Evolutionary conservation across 2,888 invertebrate genomes (phyloP).

Genomic region (Drosophila conformis): DNA sequence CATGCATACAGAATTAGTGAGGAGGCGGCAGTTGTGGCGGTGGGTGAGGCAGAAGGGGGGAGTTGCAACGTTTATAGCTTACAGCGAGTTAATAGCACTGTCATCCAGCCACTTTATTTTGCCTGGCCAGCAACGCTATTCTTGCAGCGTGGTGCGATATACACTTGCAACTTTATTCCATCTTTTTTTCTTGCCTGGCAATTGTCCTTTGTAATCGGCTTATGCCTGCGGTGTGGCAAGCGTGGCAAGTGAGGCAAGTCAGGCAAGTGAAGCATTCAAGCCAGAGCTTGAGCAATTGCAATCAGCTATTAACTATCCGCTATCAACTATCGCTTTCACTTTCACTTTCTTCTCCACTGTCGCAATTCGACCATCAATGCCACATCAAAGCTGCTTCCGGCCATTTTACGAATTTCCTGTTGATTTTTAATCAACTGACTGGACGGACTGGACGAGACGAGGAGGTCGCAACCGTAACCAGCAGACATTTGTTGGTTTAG

Average conservation of each 20-base stretch:
- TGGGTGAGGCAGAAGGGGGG: background rate
- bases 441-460: slow-evolving; percentile 20
- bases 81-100: slow-evolving; percentile 79
- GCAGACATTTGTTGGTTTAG: slow-evolving; percentile 28
- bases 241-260: slow-evolving; percentile 18
- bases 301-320: slow-evolving; percentile 8
- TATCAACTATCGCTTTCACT: slow-evolving; percentile 6
- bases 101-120: slow-evolving; percentile 69
- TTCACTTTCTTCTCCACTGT: slow-evolving; percentile 12
- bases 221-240: slow-evolving; percentile 29
- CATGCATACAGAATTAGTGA: slow-evolving; percentile 81
- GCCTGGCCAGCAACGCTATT: slow-evolving; percentile 27
- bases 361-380: background rate
- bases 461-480: background rate
- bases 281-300: slow-evolving; percentile 25
- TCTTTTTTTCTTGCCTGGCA: slow-evolving; percentile 29
- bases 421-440: slow-evolving; percentile 70
- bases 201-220: slow-evolving; percentile 66
- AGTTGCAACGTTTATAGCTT: slow-evolving; percentile 73
- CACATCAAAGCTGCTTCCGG: slow-evolving; percentile 40
- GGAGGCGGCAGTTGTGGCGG: background rate
- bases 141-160: slow-evolving; percentile 29
- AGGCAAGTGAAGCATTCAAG: slow-evolving; percentile 39
- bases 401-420: slow-evolving; percentile 44
- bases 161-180: slow-evolving; percentile 19